Evolutionary conservation across 2,888 invertebrate species (phyloP), one percentile per base, ranked within the genome.

Genomic region (Pilophorus perplexus): DNA sequence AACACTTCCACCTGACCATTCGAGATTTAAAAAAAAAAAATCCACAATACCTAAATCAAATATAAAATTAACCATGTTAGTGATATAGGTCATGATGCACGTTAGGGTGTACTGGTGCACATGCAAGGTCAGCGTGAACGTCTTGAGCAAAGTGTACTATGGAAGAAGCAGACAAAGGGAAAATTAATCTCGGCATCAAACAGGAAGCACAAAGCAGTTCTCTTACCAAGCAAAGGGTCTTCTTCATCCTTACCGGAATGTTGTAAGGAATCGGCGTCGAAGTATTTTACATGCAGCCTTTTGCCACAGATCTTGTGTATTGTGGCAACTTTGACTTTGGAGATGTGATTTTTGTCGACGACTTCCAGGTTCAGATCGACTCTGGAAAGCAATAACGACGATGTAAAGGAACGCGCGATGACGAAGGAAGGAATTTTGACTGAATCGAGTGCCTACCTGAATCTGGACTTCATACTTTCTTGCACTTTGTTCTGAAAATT

Each of bases 331-430:
- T 87, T 87, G 71, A 93, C 90, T 79, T 93, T 92, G 14, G 93
- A 94, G 74, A 97, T 94, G 73, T 93, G 85, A 80, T 92, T 93
- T 78, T 96, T 96, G 78, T 97, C 95, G 0, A 97, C 93, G 50
- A 96, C 93, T 81, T 97, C 97, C 75, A 97, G 83, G 74, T 88
- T 84, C 74, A 92, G 84, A 62, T 93, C 91, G 71, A 87, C 81
- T 68, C 87, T 85, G 67, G 59, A 62, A 55, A 8, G 33, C 10
- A 33, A 33, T 33, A 5, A 14, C 14, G 14, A 8, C 6, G 14
- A 8, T 14, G 8, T 14, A 8, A 42, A 14, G 14, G 14, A 42
- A 14, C 14, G 42, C 42, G 12, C 33, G 33, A 6, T 33, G 33
- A 33, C 33, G 33, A 44, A 42, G 25, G 27, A 54, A 64, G 60